Evolutionary conservation across 1,140 invertebrate genomes (phyloP).

Genomic region (Aphelinus certus): DNA sequence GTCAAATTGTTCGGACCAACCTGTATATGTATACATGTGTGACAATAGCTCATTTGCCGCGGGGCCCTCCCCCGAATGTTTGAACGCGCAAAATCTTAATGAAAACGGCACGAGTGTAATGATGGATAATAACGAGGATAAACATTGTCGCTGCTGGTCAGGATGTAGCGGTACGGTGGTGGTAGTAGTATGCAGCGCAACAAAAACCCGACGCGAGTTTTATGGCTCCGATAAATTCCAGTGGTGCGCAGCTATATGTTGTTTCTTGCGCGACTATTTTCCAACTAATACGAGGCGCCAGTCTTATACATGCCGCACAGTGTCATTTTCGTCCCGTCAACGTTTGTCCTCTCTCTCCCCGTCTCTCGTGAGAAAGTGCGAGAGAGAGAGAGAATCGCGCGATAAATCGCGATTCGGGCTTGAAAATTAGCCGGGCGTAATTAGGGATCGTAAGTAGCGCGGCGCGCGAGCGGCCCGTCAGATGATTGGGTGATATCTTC

Average conservation of each 20-base stretch:
- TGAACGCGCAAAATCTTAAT: too few species aligned
- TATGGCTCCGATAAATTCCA: constrained; percentile 21
- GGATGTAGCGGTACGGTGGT: too few species aligned
- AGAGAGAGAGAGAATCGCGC: not conserved
- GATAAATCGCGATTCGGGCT: constrained; percentile 34
- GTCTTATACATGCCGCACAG: not conserved
- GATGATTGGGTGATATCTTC: constrained; percentile 57
- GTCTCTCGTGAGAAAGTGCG: not conserved
- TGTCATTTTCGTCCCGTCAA: not conserved
- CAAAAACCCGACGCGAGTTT: constrained; percentile 1
- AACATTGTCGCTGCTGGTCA: not conserved
- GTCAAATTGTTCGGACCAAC: not conserved
- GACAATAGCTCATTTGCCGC: too few species aligned
- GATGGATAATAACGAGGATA: constrained; percentile 22
- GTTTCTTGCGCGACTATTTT: constrained; percentile 24
- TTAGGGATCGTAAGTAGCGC: constrained; percentile 44
- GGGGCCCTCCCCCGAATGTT: too few species aligned
- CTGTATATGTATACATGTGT: not conserved
- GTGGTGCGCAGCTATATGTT: not conserved
- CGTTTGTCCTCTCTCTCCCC: not conserved
- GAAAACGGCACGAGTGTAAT: too few species aligned
- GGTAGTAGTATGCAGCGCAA: not conserved
- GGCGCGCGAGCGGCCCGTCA: constrained; percentile 4
- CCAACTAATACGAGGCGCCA: constrained; percentile 11
- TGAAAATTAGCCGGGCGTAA: constrained; percentile 44